Percentiles rank a stretch among this genome's conserved stretches.
Evolutionary conservation across 2,797 vertebrate species (phyloP).

Genomic region (Synaphobranchus kaupii): DNA sequence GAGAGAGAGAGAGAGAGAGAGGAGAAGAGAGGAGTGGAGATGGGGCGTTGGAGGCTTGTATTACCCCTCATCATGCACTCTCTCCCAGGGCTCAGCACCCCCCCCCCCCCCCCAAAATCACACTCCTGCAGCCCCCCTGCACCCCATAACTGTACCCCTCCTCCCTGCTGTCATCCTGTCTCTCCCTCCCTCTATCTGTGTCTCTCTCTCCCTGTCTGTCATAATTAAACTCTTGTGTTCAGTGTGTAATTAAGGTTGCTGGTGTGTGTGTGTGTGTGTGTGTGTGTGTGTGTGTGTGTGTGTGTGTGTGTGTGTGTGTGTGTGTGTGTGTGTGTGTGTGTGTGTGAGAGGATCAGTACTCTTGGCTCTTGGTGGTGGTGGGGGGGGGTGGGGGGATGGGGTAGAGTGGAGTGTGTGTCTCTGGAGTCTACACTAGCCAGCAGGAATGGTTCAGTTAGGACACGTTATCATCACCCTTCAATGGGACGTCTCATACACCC

Average conservation of each 20-base stretch:
- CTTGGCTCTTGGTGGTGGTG: no score
- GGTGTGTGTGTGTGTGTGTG: neutral
- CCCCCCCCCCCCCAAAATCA: neutral
- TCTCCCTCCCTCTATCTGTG: neutral
- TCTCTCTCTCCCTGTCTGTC: neutral
- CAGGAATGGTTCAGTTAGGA: neutral
- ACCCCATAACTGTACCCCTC: conserved; percentile 36
- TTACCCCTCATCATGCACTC: neutral
- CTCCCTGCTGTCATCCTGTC: conserved; percentile 41
- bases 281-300: no score
- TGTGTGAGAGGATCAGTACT: neutral
- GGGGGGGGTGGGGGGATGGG: neutral
- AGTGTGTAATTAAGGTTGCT: conserved; percentile 19
- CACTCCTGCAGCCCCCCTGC: conserved; percentile 36
- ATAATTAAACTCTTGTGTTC: neutral
- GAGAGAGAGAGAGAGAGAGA: no score
- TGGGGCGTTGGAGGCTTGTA: neutral
- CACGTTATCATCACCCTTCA: neutral
- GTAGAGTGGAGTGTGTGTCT: neutral
- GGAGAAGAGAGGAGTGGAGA: no score
- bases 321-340: no score
- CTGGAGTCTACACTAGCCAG: no score
- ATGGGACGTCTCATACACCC: neutral
- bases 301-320: no score
- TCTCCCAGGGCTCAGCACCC: neutral